Conservation (phyloP, 1,140 invertebrate species). For the Leucophenga varia region DNA sequence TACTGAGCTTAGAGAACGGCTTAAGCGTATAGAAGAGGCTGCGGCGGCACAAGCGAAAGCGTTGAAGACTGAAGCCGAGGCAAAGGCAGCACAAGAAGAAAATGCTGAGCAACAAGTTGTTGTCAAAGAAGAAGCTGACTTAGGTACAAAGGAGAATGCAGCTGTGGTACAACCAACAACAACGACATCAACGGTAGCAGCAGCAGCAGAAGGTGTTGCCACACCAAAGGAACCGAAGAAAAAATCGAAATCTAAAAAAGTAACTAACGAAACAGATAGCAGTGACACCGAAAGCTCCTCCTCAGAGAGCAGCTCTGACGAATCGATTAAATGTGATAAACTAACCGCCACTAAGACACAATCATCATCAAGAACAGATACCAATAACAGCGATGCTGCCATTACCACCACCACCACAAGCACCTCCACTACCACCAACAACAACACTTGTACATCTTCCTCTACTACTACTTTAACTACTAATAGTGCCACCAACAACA, state of each 20-base stretch:
- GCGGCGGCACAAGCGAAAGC: conserved; percentile 57
- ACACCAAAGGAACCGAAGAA: conserved; percentile 34
- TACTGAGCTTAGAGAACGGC: conserved; percentile 78
- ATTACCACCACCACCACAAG: conserved; percentile 13
- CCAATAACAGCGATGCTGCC: conserved; percentile 14
- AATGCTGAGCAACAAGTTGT: neutral
- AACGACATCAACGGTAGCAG: conserved; percentile 3
- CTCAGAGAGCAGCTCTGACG: conserved; percentile 47
- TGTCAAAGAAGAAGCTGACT: neutral
- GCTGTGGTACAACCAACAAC: conserved; percentile 8
- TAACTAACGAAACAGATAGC: conserved; percentile 43
- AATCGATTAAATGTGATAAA: conserved; percentile 21
- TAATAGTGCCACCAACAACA: conserved; percentile 1
- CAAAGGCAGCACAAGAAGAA: conserved; percentile 28
- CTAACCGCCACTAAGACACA: conserved; percentile 29
- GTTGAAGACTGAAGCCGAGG: conserved; percentile 24
- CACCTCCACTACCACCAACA: conserved; percentile 35
- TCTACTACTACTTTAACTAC: no score
- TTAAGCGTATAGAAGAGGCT: conserved; percentile 72
- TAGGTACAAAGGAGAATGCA: neutral
- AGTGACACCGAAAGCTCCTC: conserved; percentile 20
- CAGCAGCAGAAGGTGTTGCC: neutral
- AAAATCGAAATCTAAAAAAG: conserved; percentile 49
- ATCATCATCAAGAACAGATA: conserved; percentile 18
- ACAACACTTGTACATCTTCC: conserved; percentile 19